These are phyloP conservation scores for Apamea anceps DNA, from an alignment of 2,888 invertebrate species.

Conservation along the genomic window DNA sequence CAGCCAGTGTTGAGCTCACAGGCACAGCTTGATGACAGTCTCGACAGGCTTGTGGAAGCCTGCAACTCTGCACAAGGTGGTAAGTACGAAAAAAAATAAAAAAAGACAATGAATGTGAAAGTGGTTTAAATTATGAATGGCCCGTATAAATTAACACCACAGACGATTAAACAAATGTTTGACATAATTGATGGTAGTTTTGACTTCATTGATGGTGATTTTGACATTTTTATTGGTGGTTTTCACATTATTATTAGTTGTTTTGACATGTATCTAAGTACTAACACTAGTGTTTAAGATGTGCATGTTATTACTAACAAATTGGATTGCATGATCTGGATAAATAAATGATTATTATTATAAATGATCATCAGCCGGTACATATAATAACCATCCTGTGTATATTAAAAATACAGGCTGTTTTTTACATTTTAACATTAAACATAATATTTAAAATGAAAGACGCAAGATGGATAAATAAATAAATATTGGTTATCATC, in stretches of 20 bases:
- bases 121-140: neutral
- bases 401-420: no score
- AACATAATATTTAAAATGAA: neutral
- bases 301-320: no score
- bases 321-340: no score
- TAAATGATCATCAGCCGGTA: neutral
- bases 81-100: slow-evolving; percentile 6
- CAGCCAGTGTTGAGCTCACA: slow-evolving; percentile 30
- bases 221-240: no score
- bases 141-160: neutral
- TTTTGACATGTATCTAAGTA: no score
- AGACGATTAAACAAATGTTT: neutral
- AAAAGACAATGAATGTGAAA: neutral
- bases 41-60: slow-evolving; percentile 64
- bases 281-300: no score
- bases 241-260: no score
- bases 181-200: no score
- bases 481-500: no score
- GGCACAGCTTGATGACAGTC: slow-evolving; percentile 52
- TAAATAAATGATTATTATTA: no score
- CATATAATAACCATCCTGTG: neutral
- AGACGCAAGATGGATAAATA: no score
- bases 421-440: neutral
- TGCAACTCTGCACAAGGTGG: slow-evolving; percentile 51
- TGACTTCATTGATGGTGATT: no score